Conservation (phyloP, 2,113 vertebrate species). For the Seriola rivoliana region DNA sequence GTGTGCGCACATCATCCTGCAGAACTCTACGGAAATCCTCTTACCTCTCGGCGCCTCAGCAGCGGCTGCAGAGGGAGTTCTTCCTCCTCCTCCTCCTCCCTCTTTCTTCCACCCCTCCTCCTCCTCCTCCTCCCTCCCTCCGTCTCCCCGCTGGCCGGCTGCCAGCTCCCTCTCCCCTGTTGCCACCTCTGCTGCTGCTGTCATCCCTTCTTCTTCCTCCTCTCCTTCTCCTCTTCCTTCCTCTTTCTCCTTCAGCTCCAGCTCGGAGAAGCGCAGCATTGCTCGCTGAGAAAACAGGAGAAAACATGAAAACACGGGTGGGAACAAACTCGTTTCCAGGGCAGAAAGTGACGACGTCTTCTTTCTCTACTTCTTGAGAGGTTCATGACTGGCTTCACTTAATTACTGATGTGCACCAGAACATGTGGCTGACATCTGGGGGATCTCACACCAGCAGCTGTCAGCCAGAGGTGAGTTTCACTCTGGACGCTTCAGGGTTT, state of each 20-base stretch:
- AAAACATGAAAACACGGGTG: neutral
- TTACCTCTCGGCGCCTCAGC: slow-evolving; percentile 71
- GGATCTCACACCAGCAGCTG: neutral
- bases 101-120: slow-evolving; percentile 5
- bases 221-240: slow-evolving; percentile 61
- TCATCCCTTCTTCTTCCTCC: slow-evolving; percentile 57
- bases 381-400: neutral
- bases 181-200: neutral
- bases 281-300: slow-evolving; percentile 83
- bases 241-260: slow-evolving; percentile 96
- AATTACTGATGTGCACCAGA: too few relatives aligned
- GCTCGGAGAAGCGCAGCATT: slow-evolving; percentile 97
- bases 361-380: too few relatives aligned
- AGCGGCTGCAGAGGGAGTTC: slow-evolving; percentile 43
- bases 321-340: neutral
- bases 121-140: slow-evolving; percentile 84
- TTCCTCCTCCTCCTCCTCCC: slow-evolving; percentile 49
- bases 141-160: slow-evolving; percentile 87
- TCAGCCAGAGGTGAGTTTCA: slow-evolving; percentile 1
- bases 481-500: slow-evolving; percentile 2
- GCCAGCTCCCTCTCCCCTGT: slow-evolving; percentile 81
- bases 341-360: neutral
- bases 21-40: slow-evolving; percentile 59
- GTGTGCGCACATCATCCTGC: slow-evolving; percentile 31
- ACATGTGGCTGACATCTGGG: too few relatives aligned